Conservation (phyloP, 2,113 vertebrate genomes). For the Tetraodon nigroviridis region DNA sequence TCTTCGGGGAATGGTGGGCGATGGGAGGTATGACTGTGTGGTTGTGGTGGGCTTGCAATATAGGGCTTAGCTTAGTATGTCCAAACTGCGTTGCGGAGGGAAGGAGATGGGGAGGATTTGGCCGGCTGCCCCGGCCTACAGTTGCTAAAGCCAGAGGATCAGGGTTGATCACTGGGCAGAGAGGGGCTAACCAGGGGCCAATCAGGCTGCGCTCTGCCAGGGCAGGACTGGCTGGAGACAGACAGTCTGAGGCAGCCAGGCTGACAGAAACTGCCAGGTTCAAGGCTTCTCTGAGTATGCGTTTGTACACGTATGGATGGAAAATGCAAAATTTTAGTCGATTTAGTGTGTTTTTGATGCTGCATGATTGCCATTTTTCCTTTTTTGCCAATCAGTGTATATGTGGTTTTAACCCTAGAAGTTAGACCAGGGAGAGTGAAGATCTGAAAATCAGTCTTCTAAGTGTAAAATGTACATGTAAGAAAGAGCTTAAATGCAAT, state of each 20-base stretch:
- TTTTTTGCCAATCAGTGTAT: neutral
- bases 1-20: constrained; percentile 34
- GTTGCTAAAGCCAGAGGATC: constrained; percentile 69
- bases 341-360: neutral
- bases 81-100: constrained; percentile 55
- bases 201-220: constrained; percentile 60
- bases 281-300: constrained; percentile 52
- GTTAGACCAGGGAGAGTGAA: too few relatives aligned
- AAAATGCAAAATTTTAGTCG: neutral
- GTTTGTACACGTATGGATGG: constrained; percentile 4
- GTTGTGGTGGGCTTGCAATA: constrained; percentile 16
- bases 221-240: constrained; percentile 64
- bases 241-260: constrained; percentile 60
- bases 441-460: too few relatives aligned
- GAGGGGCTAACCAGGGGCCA: constrained; percentile 68
- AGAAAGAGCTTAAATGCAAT: too few relatives aligned
- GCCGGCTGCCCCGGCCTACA: constrained; percentile 61
- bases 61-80: constrained; percentile 56
- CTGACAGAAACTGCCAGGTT: constrained; percentile 46
- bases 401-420: neutral
- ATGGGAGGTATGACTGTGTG: constrained; percentile 47
- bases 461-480: too few relatives aligned
- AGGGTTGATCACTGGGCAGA: constrained; percentile 68
- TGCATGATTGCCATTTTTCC: neutral
- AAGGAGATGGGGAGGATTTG: constrained; percentile 62